Percentiles rank a stretch among this genome's conserved stretches.
Conservation (phyloP, 1,140 invertebrate genomes). For the Eurosta solidaginis region DNA sequence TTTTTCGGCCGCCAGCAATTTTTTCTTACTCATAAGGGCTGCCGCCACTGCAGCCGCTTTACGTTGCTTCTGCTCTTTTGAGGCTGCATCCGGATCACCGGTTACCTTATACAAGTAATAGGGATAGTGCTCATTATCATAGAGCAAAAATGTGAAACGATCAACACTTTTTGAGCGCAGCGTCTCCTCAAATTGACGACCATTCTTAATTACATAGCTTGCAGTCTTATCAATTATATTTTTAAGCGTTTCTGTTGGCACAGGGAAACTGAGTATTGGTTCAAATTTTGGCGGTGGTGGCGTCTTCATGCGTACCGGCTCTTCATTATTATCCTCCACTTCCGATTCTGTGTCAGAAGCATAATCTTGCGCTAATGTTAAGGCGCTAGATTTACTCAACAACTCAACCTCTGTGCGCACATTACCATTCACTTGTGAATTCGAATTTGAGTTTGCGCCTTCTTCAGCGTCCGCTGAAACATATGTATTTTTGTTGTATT, state of each 20-base stretch:
- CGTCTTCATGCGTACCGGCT: conserved; percentile 1
- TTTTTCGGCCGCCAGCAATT: conserved; percentile 39
- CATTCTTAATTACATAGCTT: conserved; percentile 92
- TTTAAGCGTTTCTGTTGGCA: conserved; percentile 79
- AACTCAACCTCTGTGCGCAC: conserved; percentile 43
- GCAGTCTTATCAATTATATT: conserved; percentile 95
- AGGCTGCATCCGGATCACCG: conserved; percentile 51
- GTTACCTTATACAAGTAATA: conserved; percentile 73
- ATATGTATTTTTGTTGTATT: conserved; percentile 53
- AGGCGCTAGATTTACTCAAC: conserved; percentile 60
- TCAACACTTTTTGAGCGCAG: conserved; percentile 85
- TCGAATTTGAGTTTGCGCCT: conserved; percentile 28
- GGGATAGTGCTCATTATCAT: conserved; percentile 72
- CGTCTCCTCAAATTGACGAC: conserved; percentile 87
- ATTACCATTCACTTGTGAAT: neutral
- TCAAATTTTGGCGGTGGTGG: conserved; percentile 34
- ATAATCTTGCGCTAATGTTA: conserved; percentile 66
- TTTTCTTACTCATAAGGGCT: conserved; percentile 52
- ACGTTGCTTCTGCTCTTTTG: conserved; percentile 53
- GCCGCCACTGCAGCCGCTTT: conserved; percentile 48
- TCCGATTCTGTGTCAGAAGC: conserved; percentile 62
- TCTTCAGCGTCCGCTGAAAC: conserved; percentile 31
- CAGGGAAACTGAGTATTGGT: conserved; percentile 61
- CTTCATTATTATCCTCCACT: conserved; percentile 47
- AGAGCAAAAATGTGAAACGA: conserved; percentile 80